Evolutionary conservation across 2,113 vertebrate species (phyloP).

Genomic region (Cyprinodon variegatus): DNA sequence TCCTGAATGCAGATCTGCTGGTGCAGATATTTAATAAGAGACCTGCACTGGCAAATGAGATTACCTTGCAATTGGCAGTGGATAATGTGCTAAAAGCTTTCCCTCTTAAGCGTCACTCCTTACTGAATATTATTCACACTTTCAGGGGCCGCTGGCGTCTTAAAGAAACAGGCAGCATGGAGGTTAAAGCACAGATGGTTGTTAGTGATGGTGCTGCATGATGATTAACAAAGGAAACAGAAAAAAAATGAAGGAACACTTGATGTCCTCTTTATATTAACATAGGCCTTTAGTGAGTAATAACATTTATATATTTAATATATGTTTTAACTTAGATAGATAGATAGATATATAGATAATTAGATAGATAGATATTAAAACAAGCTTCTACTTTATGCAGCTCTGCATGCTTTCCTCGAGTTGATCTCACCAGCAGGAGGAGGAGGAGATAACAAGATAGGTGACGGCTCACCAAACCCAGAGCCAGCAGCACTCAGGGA

Average conservation of each 20-base stretch:
- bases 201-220: constrained; percentile 2
- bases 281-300: no score
- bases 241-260: not conserved
- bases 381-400: not conserved
- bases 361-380: not conserved
- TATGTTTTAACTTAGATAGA: not conserved
- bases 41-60: constrained; percentile 85
- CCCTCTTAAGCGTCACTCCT: constrained; percentile 85
- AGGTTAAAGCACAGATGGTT: not conserved
- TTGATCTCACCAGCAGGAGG: not conserved
- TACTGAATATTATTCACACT: constrained; percentile 92
- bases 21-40: constrained; percentile 87
- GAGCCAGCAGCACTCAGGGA: constrained; percentile 68
- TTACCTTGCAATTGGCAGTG: constrained; percentile 88
- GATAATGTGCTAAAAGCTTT: constrained; percentile 98
- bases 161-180: constrained; percentile 57
- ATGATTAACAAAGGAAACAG: constrained; percentile 11
- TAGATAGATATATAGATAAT: not conserved
- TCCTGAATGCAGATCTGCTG: constrained; percentile 87
- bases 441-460: constrained; percentile 64
- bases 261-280: not conserved
- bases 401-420: not conserved
- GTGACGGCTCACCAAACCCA: constrained; percentile 34
- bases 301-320: no score
- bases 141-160: constrained; percentile 74